Evolutionary conservation across 2,888 invertebrate genomes (phyloP).

Genomic region (Salpingus planirostris): DNA sequence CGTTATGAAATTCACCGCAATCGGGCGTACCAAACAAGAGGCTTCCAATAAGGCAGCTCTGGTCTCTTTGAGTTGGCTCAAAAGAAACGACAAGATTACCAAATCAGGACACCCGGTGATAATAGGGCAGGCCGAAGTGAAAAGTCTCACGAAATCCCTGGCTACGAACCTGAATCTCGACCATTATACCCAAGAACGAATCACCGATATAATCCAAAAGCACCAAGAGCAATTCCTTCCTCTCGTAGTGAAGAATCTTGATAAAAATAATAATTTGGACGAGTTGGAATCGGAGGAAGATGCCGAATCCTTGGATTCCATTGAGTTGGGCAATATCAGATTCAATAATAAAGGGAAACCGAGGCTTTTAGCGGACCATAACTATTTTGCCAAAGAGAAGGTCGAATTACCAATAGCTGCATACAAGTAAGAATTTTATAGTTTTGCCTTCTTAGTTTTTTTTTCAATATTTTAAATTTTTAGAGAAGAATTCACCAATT

Average conservation of each 20-base stretch:
- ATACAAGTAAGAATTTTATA: slow-evolving; percentile 33
- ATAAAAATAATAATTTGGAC: not conserved
- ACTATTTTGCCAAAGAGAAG: slow-evolving; percentile 30
- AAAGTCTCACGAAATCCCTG: slow-evolving; percentile 33
- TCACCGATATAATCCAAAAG: slow-evolving; percentile 38
- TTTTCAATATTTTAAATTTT: slow-evolving; percentile 8
- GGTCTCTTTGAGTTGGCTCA: slow-evolving; percentile 49
- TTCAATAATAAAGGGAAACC: slow-evolving; percentile 10
- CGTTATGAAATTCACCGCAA: slow-evolving; percentile 45
- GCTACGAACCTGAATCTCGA: slow-evolving; percentile 24
- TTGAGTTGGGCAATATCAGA: slow-evolving; percentile 7
- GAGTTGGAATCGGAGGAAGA: slow-evolving; percentile 3
- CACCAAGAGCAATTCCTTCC: slow-evolving; percentile 22
- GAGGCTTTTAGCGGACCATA: slow-evolving; percentile 16
- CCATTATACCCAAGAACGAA: slow-evolving; percentile 31
- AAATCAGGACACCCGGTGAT: slow-evolving; percentile 44
- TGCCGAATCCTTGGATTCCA: slow-evolving; percentile 9
- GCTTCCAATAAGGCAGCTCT: slow-evolving; percentile 48
- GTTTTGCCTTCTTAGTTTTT: slow-evolving; percentile 1
- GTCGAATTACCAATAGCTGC: slow-evolving; percentile 36
- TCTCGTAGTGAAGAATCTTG: slow-evolving; percentile 8
- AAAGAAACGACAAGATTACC: slow-evolving; percentile 43
- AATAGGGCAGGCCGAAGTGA: slow-evolving; percentile 39
- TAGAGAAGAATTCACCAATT: slow-evolving; percentile 45
- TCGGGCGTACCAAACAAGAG: slow-evolving; percentile 45